Base-by-base conservation (phyloP, 2,113 vertebrate genomes). In the Mola mola region DNA sequence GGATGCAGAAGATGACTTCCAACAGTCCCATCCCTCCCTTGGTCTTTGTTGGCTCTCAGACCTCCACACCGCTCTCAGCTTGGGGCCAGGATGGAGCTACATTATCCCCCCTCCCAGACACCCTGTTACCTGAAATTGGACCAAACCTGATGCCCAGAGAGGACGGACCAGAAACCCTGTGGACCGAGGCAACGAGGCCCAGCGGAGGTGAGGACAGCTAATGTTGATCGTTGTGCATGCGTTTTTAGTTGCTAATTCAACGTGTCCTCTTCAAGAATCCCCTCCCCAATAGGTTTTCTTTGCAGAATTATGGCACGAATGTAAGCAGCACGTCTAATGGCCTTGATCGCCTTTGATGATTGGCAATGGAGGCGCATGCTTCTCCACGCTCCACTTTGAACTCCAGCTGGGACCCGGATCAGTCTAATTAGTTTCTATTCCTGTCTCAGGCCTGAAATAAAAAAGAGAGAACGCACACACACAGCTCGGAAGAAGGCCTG, bases 361-460 rank as follows among this genome's bases (percentile, higher is more conserved):
- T 58, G 37, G 53, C 34, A 51, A 51, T 65, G 72, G 67, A 72
- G 43, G 61, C 44, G 16, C 15, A 7, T 29, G 48, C 66, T 85
- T 85, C 82, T 72, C 57, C 75, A 72, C 46, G 63, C 81, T 88
- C 85, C 75, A 84, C 87, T 88, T 85, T 84, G 68, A 90, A 75
- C 87, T 80, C 73, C 88, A 84, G 80, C 78, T 76, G 87, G 83
- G 78, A 72, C 66, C 59, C 48, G 16, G 65, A 72, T 68, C 62
- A 76, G 78, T 75, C 89, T 89, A 91, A 92, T 91, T 89, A 90
- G 80, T 83, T 91, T 90, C 91, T 92, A 90, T 91, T 90, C 86
- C 81, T 84, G 82, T 84, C 72, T 74, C 9, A 0, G 44, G 48
- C 34, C 59, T 69, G 44, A 28, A 64, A 55, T 64, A 56, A 57